Percentiles rank a stretch among this genome's conserved stretches.
phyloP scores from a whole-genome alignment of 1,140 invertebrate species.

The Dendrolimus kikuchii region DNA sequence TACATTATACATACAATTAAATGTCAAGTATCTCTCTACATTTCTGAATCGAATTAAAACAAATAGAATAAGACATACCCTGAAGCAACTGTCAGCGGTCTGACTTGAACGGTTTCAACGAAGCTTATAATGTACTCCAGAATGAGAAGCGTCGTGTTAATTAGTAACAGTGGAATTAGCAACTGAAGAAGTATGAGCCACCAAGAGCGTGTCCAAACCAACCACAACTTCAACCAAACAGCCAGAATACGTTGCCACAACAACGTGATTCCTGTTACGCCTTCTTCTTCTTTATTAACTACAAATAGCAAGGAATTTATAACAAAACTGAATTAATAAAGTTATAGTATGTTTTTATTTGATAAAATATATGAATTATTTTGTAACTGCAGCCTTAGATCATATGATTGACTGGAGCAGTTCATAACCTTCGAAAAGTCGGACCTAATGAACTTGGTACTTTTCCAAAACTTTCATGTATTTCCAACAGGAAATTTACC shows the following conservation, averaged over 20 bases:
- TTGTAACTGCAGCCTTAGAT: no score
- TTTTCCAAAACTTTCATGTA: no score
- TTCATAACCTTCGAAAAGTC: no score
- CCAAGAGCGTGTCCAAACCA: constrained; percentile 48
- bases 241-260: constrained; percentile 36
- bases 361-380: no score
- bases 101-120: constrained; percentile 20
- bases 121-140: constrained; percentile 32
- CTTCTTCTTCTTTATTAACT: constrained; percentile 5
- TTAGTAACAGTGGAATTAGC: constrained; percentile 39
- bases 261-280: constrained; percentile 28
- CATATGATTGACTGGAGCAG: no score
- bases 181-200: constrained; percentile 43
- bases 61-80: constrained; percentile 32
- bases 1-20: no score
- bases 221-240: constrained; percentile 47
- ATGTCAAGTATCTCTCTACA: no score
- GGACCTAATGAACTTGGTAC: no score
- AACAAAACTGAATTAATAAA: neutral
- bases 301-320: neutral
- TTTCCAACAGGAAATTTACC: no score
- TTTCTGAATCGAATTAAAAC: neutral
- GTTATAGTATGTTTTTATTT: neutral
- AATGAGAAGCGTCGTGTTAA: constrained; percentile 38
- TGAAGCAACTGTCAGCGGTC: constrained; percentile 34